Evolutionary conservation across 2,113 vertebrate species (phyloP).

Genomic region (Bostrychus sinensis): DNA sequence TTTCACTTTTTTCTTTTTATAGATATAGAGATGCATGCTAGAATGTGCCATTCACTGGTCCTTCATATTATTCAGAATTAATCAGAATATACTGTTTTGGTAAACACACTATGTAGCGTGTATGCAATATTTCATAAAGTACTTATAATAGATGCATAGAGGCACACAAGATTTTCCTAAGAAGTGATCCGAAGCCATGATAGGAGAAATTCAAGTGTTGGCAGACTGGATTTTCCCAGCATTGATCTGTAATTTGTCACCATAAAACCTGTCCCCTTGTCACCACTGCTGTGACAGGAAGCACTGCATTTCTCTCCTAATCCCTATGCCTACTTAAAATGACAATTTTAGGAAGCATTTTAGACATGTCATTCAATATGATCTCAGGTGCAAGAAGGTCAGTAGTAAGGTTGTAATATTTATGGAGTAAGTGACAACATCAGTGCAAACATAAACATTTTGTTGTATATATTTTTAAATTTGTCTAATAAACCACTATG

Average conservation of each 20-base stretch:
- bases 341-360: slow-evolving; percentile 23
- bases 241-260: slow-evolving; percentile 54
- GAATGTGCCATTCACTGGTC: background rate
- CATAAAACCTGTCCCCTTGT: slow-evolving; percentile 49
- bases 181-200: slow-evolving; percentile 46
- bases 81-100: background rate
- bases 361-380: slow-evolving; percentile 26
- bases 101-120: background rate
- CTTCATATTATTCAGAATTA: background rate
- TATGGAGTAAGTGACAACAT: slow-evolving; percentile 11
- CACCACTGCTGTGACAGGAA: slow-evolving; percentile 38
- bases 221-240: slow-evolving; percentile 46
- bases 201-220: slow-evolving; percentile 34
- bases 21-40: background rate
- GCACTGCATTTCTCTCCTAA: slow-evolving; percentile 35
- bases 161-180: slow-evolving; percentile 33
- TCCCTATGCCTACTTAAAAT: slow-evolving; percentile 33
- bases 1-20: background rate
- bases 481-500: background rate
- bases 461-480: background rate
- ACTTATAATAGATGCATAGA: slow-evolving; percentile 10
- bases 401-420: slow-evolving; percentile 8
- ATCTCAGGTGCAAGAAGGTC: slow-evolving; percentile 12
- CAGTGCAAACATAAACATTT: background rate
- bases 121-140: background rate